Base-by-base conservation (phyloP, 2,888 invertebrate species). In the Tricholauxania praeusta region DNA sequence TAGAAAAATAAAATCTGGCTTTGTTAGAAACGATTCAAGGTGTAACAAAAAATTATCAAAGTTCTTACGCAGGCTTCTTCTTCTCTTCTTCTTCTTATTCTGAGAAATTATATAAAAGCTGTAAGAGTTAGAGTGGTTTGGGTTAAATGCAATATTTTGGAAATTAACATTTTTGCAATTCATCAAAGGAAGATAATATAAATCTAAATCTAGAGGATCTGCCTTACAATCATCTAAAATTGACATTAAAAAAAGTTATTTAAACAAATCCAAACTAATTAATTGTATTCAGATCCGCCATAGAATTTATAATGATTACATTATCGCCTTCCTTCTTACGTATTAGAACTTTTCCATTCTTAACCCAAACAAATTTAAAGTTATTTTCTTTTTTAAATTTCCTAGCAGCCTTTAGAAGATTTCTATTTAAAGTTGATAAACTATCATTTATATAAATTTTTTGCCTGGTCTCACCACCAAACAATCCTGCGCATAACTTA, bases 151-250 rank as follows among this genome's bases (percentile, higher is more conserved):
- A 62, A 62, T 39, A 62, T 32, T n/a, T 28, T n/a, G n/a, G 39
- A 62, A 62, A 62, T 62, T 12, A n/a, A 62, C 62, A 62, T 62
- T 32, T n/a, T 62, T 62, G 47, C 47, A 62, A 32, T 62, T 28
- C 28, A n/a, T n/a, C n/a, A n/a, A n/a, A n/a, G n/a, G n/a, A n/a
- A n/a, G n/a, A n/a, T n/a, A 8, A n/a, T 47, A 28, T 32, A 62
- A 62, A n/a, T 32, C 17, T n/a, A 14, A 28, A 8, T 47, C 17
- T 47, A 15, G 28, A 28, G 28, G 28, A 28, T 28, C 28, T 28
- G 28, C 3, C 3, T 28, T 28, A 28, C 28, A 62, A 32, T 32
- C 60, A 32, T 32, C 60, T 28, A 28, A 28, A 32, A 39, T n/a
- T 28, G 39, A 12, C n/a, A 62, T 32, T 39, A 12, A 60, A 28